Conservation (phyloP, 2,888 invertebrate species). For the Eristalis intricaria region DNA sequence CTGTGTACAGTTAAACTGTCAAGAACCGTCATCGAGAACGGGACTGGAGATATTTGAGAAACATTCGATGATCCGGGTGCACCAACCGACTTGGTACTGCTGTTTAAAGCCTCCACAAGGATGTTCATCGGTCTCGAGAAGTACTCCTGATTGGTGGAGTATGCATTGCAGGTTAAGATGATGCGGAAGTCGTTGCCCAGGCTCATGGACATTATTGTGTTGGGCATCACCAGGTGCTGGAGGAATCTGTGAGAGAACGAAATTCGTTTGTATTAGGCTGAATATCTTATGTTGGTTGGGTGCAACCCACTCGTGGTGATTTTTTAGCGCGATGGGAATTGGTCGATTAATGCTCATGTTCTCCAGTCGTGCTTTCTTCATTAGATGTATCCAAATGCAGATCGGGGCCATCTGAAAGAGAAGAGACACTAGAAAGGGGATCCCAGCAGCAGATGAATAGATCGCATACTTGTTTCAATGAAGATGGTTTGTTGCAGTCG, state of each 20-base stretch:
- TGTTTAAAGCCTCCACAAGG: slow-evolving; percentile 92
- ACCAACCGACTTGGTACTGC: slow-evolving; percentile 84
- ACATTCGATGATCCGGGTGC: slow-evolving; percentile 80
- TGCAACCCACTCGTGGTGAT: slow-evolving; percentile 88
- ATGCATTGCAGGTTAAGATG: slow-evolving; percentile 96
- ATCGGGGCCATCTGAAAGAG: slow-evolving; percentile 89
- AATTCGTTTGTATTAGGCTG: background rate
- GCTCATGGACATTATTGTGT: slow-evolving; percentile 88
- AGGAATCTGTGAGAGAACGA: slow-evolving; percentile 85
- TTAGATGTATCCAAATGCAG: slow-evolving; percentile 97
- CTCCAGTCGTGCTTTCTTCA: slow-evolving; percentile 95
- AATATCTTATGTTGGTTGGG: background rate
- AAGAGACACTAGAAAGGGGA: background rate
- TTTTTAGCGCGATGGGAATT: slow-evolving; percentile 90
- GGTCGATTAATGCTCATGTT: slow-evolving; percentile 89
- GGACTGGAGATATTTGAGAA: slow-evolving; percentile 89
- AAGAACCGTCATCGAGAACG: slow-evolving; percentile 94
- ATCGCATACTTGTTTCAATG: slow-evolving; percentile 76
- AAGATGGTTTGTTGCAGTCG: slow-evolving; percentile 92
- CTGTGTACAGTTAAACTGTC: slow-evolving; percentile 97
- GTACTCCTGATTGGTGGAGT: slow-evolving; percentile 94
- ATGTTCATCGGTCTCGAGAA: slow-evolving; percentile 96
- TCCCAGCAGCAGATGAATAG: background rate
- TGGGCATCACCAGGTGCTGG: slow-evolving; percentile 91
- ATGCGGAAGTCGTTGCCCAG: slow-evolving; percentile 94